Conservation (phyloP, 2,797 vertebrate genomes). For the Alcedo quadribrachys region DNA sequence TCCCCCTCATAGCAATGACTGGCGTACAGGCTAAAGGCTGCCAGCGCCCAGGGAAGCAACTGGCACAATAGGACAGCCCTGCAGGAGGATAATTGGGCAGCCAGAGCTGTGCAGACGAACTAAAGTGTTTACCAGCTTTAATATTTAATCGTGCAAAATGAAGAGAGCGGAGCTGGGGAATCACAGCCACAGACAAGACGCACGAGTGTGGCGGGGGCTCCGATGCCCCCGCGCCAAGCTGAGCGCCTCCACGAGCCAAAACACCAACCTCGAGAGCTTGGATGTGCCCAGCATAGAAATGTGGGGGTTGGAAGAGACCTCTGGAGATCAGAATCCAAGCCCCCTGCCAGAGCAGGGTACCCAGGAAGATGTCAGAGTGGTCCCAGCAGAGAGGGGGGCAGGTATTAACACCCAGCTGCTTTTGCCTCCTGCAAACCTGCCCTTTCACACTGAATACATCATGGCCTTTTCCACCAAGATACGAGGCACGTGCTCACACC, state of each 20-base stretch:
- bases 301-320: too few relatives aligned
- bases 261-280: not conserved
- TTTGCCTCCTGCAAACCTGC: conserved; percentile 12
- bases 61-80: conserved; percentile 21
- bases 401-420: conserved; percentile 1
- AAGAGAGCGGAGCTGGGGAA: conserved; percentile 46
- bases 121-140: conserved; percentile 72
- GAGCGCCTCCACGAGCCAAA: not conserved
- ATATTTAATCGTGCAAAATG: conserved; percentile 75
- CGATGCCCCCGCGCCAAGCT: not conserved
- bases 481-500: rapidly evolving
- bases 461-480: not conserved
- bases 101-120: conserved; percentile 34
- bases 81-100: conserved; percentile 63
- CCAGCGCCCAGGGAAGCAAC: conserved; percentile 32
- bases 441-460: conserved; percentile 10
- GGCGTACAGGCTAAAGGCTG: not conserved
- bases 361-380: conserved; percentile 30
- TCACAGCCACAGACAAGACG: not conserved
- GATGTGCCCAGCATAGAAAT: not conserved
- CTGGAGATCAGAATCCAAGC: too few relatives aligned
- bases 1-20: rapidly evolving
- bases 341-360: too few relatives aligned
- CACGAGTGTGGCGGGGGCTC: not conserved
- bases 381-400: conserved; percentile 25